Evolutionary conservation across 2,113 vertebrate genomes (phyloP).

Genomic region (Sceloporus tristichus): DNA sequence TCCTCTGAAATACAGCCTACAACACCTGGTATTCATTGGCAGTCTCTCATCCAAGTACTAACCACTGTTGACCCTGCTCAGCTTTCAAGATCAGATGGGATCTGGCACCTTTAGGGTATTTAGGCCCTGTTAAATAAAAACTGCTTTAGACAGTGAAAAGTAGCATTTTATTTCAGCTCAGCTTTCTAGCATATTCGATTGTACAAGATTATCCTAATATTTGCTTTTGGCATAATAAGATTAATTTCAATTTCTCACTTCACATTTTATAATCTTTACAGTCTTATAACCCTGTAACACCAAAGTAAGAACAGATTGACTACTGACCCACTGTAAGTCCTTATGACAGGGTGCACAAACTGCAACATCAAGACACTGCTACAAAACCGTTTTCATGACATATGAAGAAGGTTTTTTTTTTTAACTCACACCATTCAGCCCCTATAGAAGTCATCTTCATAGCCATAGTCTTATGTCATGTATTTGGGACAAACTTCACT

Average conservation of each 20-base stretch:
- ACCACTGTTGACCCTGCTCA: no score
- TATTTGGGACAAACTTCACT: background rate
- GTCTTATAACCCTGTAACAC: background rate
- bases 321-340: background rate
- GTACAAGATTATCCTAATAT: background rate
- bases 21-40: no score
- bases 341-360: background rate
- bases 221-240: background rate
- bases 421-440: no score
- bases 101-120: no score
- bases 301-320: background rate
- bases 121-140: background rate
- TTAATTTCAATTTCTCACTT: background rate
- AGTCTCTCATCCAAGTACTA: no score
- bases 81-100: no score
- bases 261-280: background rate
- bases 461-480: background rate
- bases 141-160: background rate
- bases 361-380: background rate
- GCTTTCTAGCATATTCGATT: background rate
- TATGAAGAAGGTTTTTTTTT: no score
- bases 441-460: background rate
- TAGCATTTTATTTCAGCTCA: background rate
- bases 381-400: background rate
- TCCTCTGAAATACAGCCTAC: no score